Evolutionary conservation across 1,140 invertebrate genomes (phyloP), one percentile per base, ranked within the genome.

Genomic region (Trichonephila inaurata): DNA sequence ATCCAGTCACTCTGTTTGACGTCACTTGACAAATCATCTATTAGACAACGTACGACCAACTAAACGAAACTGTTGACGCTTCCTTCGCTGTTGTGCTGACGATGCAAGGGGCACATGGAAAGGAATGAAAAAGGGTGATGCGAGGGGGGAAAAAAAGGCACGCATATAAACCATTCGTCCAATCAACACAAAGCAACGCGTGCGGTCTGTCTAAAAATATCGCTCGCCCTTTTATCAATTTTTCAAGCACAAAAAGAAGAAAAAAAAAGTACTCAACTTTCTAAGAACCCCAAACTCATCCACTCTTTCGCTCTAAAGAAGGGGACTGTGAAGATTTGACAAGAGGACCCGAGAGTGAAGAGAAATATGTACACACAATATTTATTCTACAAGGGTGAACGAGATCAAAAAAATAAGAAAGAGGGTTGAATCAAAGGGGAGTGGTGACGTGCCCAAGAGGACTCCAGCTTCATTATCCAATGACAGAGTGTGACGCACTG

Each of bases 201-300:
- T 77, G 72, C 72, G 72, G 72, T 77, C 72, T 24, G 24, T 33
- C 72, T 77, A 77, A 77, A 77, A 77, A 77, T 77, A 77, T 33
- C 28, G 18, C 18, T 77, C 72, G 33, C 72, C 33, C 72, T 18
- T 77, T 77, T 40, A 77, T 77, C 72, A 77, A 16, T 40, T 77
- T 28, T 77, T 40, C 72, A 77, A 51, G 51, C 51, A 19, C 72
- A 77, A 7, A 77, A 77, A 77, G 24, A 16, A n/a, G n/a, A n/a
- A n/a, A n/a, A 72, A 10, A 28, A 72, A 51, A 51, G 51, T 51
- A 51, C 51, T 51, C 51, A 51, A 51, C 51, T 51, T 51, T 51
- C 51, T 10, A 72, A 72, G 24, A 33, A 77, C 7, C 14, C 28
- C 66, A 69, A 51, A 6, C 66, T 14, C 24, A 77, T 28, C 33